Evolutionary conservation across 2,888 invertebrate genomes (phyloP), one percentile per base, ranked within the genome.

Genomic region (Drosophila nigricruria): DNA sequence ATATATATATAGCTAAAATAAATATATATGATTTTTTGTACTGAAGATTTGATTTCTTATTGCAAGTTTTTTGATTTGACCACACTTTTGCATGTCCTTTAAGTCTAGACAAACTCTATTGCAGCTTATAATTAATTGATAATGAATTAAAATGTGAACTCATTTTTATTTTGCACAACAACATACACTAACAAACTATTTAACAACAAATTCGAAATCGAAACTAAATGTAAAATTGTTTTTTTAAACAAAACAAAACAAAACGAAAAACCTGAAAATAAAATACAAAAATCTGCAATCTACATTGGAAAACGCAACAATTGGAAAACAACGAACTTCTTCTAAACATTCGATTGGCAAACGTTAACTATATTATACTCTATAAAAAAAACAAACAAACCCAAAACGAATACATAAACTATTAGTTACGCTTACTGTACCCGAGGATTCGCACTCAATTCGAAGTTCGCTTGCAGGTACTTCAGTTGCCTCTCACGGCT

Each of bases 401-500:
- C 2, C 45, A 40, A 57, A 57, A 43, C 54, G 43, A 54, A 54
- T 50, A 58, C 53, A 58, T 38, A 58, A 77, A 59, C 79, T 73
- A 78, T 79, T 91, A 92, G 92, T 92, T 81, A 92, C 92, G 82
- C 90, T 92, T 81, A 92, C 92, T 84, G 91, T 92, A 77, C 92
- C 92, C 84, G 92, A 92, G 91, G 92, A 92, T 82, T 80, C 91
- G 81, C 91, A 92, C 78, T 92, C 92, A 90, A 90, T 92, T 85
- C 90, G 92, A 90, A 92, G 92, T 92, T 93, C 93, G 90, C 92
- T 92, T 91, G 92, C 92, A 91, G 93, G 92, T 92, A 92, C 93
- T 77, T 93, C 93, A 81, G 91, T 92, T 82, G 92, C 92, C 77
- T 93, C 92, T 76, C 91, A 92, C 76, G 92, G 92, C 65, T 92